These are phyloP conservation scores for Punctoribates punctum DNA, from an alignment of 2,888 invertebrate species.

Conservation along the genomic window DNA sequence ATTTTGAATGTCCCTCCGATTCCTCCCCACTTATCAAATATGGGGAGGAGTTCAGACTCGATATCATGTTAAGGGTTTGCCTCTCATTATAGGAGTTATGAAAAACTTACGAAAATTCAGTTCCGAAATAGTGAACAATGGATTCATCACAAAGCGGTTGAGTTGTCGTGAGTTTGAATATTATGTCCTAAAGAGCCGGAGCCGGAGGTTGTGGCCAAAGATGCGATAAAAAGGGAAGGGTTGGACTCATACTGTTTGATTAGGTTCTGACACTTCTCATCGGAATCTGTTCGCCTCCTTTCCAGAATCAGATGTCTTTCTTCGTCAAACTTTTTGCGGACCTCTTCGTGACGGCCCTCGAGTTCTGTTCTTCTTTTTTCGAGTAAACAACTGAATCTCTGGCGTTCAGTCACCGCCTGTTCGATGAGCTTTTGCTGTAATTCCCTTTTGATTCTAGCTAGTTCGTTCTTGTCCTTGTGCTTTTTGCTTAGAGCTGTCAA, in stretches of 20 bases:
- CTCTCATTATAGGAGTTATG: background rate
- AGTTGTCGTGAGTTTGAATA: conserved; percentile 13
- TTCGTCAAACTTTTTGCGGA: conserved; percentile 66
- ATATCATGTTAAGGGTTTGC: no score
- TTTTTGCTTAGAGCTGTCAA: conserved; percentile 80
- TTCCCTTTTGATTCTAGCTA: conserved; percentile 77
- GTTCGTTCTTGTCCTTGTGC: conserved; percentile 82
- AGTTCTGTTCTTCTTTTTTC: conserved; percentile 71
- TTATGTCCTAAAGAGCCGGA: conserved; percentile 26
- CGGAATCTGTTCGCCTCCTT: conserved; percentile 24
- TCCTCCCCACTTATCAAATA: no score
- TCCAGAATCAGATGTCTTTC: conserved; percentile 56
- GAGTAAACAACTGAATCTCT: conserved; percentile 70
- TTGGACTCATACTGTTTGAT: conserved; percentile 25
- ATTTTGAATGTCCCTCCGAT: no score
- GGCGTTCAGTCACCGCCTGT: conserved; percentile 82
- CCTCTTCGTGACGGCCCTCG: conserved; percentile 71
- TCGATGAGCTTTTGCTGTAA: conserved; percentile 76
- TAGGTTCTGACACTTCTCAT: conserved; percentile 38
- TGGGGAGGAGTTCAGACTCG: no score
- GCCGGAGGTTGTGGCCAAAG: conserved; percentile 26
- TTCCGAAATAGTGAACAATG: background rate
- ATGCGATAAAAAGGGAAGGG: conserved; percentile 25
- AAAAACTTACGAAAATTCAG: conserved; percentile 11
- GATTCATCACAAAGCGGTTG: conserved; percentile 24